Percentiles rank a stretch among this genome's conserved stretches.
Evolutionary conservation across 1,140 invertebrate genomes (phyloP).

Genomic region (Sycophila sp.): DNA sequence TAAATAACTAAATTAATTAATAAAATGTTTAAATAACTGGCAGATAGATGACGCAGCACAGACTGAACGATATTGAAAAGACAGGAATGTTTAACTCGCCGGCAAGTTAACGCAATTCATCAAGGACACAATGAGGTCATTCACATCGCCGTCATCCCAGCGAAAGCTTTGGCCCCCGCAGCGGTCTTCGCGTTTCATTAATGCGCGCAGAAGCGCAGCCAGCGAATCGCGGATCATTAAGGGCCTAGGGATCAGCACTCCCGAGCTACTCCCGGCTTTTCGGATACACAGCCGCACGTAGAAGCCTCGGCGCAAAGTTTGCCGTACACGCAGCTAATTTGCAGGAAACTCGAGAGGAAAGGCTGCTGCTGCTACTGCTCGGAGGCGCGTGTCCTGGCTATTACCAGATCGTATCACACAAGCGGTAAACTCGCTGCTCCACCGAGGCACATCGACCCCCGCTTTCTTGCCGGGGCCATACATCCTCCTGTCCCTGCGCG

Average conservation of each 20-base stretch:
- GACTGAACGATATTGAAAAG: too few species aligned
- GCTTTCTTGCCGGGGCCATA: too few species aligned
- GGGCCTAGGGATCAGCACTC: neutral
- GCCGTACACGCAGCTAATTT: conserved; percentile 9
- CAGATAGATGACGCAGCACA: too few species aligned
- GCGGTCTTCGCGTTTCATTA: neutral
- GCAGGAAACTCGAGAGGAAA: neutral
- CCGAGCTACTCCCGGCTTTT: neutral
- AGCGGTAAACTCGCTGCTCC: too few species aligned
- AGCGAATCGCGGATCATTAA: conserved; percentile 20
- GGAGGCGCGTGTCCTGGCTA: neutral
- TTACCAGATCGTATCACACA: conserved; percentile 27
- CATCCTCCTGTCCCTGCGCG: too few species aligned
- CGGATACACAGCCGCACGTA: neutral
- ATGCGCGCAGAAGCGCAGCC: neutral
- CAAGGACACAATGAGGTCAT: neutral
- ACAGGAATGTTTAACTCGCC: too few species aligned
- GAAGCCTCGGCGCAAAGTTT: neutral
- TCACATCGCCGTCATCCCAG: too few species aligned
- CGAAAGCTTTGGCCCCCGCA: too few species aligned
- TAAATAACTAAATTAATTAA: too few species aligned
- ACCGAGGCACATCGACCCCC: too few species aligned
- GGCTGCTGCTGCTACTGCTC: too few species aligned
- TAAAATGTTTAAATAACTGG: too few species aligned
- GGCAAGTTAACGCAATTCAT: neutral